phyloP scores from a whole-genome alignment of 92 coral and sea anemone species.

The Parazoanthus darwini region DNA sequence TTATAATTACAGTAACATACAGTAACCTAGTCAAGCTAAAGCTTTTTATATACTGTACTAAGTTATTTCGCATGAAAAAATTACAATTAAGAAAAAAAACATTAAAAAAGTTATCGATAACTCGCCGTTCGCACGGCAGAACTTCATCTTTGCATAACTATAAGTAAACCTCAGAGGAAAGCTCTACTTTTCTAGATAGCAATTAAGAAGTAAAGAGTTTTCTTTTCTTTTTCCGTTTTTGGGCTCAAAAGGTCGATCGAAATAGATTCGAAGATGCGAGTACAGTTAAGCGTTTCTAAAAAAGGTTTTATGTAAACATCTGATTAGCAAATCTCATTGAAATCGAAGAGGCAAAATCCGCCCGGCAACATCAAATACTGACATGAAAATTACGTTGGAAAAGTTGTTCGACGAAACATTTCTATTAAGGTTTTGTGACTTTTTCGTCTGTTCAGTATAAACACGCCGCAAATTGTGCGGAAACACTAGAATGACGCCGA shows the following conservation, averaged over 20 bases:
- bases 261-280: not conserved
- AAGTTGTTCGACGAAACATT: not conserved
- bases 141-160: not conserved
- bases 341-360: not conserved
- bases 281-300: not conserved
- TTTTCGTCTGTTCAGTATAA: not conserved
- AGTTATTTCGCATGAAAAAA: not conserved
- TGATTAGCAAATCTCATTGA: not conserved
- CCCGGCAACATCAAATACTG: not conserved
- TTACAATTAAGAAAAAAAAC: no score
- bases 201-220: not conserved
- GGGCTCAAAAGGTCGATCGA: not conserved
- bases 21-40: not conserved
- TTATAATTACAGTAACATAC: no score
- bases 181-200: not conserved
- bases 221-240: not conserved
- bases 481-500: not conserved
- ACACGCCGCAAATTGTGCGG: not conserved
- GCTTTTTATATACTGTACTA: not conserved
- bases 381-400: not conserved
- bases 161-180: no score
- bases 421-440: not conserved
- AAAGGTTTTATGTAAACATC: not conserved
- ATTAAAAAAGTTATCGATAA: no score
- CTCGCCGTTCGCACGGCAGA: not conserved